Conservation (phyloP, 2,797 vertebrate genomes). For the Prionace glauca region DNA sequence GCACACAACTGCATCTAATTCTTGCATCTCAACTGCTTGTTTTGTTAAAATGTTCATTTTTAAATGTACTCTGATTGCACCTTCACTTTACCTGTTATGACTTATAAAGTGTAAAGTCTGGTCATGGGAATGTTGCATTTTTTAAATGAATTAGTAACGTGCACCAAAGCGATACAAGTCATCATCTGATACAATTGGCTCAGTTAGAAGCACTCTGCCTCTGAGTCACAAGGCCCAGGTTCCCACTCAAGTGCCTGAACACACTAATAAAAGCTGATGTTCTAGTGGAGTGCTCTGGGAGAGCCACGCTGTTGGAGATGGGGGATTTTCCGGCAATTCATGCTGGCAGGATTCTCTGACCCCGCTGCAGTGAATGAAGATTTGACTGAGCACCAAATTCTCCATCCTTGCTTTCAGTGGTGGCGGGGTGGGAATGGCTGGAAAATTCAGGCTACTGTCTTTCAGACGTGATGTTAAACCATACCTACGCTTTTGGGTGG, state of each 20-base stretch:
- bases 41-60: background rate
- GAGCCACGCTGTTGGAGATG: background rate
- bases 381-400: too few species aligned
- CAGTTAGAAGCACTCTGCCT: background rate
- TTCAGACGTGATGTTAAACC: background rate
- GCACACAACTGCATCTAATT: background rate
- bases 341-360: too few species aligned
- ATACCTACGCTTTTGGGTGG: too few species aligned
- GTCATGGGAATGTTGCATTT: background rate
- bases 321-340: too few species aligned
- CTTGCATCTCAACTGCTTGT: background rate
- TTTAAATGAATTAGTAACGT: background rate
- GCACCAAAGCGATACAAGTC: background rate
- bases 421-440: too few species aligned
- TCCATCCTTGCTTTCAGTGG: too few species aligned
- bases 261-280: background rate
- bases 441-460: background rate
- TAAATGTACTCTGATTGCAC: background rate
- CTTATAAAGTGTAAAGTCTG: background rate
- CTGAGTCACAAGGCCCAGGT: background rate
- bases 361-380: too few species aligned
- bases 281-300: background rate
- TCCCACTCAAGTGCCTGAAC: background rate
- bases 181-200: background rate
- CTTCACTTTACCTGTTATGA: background rate